A percentile compares a stretch with the other conserved stretches of the same genome.
phyloP scores from a whole-genome alignment of 2,888 invertebrate species.

The Oscheius myriophilus region DNA sequence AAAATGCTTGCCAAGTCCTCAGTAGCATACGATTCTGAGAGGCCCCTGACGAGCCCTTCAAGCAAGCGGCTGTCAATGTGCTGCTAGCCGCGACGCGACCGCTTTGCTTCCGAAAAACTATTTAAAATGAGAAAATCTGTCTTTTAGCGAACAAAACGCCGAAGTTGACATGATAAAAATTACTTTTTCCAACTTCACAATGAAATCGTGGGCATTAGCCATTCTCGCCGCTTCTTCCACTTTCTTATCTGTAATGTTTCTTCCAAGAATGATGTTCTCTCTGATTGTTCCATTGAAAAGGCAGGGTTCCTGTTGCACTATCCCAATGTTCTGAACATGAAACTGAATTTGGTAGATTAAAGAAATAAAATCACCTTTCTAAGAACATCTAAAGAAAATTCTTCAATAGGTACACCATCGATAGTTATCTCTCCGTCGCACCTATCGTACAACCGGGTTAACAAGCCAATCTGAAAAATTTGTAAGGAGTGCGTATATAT shows the following conservation, averaged over 20 bases:
- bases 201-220: slow-evolving; percentile 61
- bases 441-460: slow-evolving; percentile 46
- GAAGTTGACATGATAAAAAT: background rate
- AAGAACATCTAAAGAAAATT: slow-evolving; percentile 33
- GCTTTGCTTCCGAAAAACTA: too few species aligned
- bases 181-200: slow-evolving; percentile 48
- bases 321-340: slow-evolving; percentile 44
- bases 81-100: too few species aligned
- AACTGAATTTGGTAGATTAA: too few species aligned
- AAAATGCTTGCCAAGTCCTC: too few species aligned
- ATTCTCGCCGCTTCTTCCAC: slow-evolving; percentile 39
- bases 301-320: slow-evolving; percentile 57
- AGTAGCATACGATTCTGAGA: too few species aligned
- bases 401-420: slow-evolving; percentile 46
- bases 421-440: slow-evolving; percentile 41
- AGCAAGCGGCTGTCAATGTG: too few species aligned
- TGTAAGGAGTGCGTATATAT: too few species aligned
- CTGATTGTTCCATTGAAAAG: slow-evolving; percentile 55
- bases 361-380: slow-evolving; percentile 29
- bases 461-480: slow-evolving; percentile 36
- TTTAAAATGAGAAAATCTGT: too few species aligned
- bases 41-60: too few species aligned
- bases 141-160: too few species aligned
- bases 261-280: slow-evolving; percentile 52
- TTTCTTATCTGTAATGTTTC: slow-evolving; percentile 29